Evolutionary conservation across 1,140 invertebrate species (phyloP).

Genomic region (Brachionus sp.): DNA sequence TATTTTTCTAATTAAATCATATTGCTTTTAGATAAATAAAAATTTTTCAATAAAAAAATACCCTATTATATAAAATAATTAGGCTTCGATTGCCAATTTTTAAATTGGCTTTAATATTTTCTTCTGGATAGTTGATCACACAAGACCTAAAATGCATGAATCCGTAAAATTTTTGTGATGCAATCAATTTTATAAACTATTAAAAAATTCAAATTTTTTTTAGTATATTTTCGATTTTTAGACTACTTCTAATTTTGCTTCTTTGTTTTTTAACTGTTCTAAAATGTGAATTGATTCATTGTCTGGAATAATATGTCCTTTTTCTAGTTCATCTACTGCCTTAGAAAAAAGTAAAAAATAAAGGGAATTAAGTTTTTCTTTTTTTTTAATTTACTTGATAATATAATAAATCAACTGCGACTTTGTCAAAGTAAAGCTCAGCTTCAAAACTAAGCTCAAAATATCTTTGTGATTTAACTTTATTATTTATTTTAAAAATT

Average conservation of each 20-base stretch:
- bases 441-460: conserved; percentile 82
- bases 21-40: neutral
- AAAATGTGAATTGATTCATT: conserved; percentile 70
- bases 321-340: conserved; percentile 12
- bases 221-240: neutral
- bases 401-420: conserved; percentile 80
- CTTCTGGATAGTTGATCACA: conserved; percentile 72
- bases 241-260: conserved; percentile 76
- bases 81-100: conserved; percentile 75
- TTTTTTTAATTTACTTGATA: conserved; percentile 63
- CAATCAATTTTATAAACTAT: conserved; percentile 12
- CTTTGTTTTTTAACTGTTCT: conserved; percentile 68
- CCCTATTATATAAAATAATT: conserved; percentile 63
- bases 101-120: conserved; percentile 67
- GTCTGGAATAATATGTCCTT: conserved; percentile 51
- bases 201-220: neutral
- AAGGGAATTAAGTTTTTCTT: neutral
- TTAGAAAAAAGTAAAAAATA: neutral
- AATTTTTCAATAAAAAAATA: neutral
- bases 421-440: conserved; percentile 72
- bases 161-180: conserved; percentile 72
- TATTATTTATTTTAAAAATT: neutral
- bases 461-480: conserved; percentile 41
- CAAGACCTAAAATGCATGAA: conserved; percentile 77
- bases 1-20: neutral